Conservation (phyloP, 1,140 invertebrate species). For the Drosophila miranda region DNA sequence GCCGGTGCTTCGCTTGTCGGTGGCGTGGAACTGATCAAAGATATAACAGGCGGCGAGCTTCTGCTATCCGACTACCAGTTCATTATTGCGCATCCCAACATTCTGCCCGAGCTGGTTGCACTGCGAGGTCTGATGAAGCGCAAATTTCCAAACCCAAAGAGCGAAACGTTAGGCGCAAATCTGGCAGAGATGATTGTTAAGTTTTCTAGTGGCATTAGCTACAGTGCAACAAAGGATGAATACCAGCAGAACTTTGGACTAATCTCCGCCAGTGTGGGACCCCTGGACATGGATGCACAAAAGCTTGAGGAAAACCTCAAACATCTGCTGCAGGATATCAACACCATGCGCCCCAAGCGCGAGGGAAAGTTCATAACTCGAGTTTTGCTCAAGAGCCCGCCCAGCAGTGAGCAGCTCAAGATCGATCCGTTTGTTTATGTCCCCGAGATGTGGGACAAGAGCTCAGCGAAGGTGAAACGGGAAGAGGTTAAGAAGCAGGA, state of each 20-base stretch:
- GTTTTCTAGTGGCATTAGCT: conserved; percentile 87
- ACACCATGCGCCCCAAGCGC: conserved; percentile 85
- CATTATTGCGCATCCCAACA: conserved; percentile 89
- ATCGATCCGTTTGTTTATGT: conserved; percentile 86
- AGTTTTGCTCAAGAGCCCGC: conserved; percentile 83
- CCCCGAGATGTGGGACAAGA: conserved; percentile 70
- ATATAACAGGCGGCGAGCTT: conserved; percentile 88
- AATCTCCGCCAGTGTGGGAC: conserved; percentile 87
- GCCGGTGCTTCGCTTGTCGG: conserved; percentile 88
- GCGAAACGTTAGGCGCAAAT: conserved; percentile 87
- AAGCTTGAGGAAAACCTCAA: conserved; percentile 89
- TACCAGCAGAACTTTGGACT: conserved; percentile 87
- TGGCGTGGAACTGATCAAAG: conserved; percentile 88
- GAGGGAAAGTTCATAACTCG: conserved; percentile 87
- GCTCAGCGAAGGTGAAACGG: conserved; percentile 42
- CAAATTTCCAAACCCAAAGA: conserved; percentile 87
- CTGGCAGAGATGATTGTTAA: conserved; percentile 85
- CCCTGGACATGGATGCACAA: conserved; percentile 87
- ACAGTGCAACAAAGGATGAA: conserved; percentile 86
- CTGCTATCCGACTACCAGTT: conserved; percentile 88
- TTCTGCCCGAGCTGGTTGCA: conserved; percentile 88
- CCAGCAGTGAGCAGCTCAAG: conserved; percentile 86
- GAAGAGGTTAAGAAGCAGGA: conserved; percentile 34
- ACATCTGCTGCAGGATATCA: conserved; percentile 85
- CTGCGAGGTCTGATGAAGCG: conserved; percentile 89